Evolutionary conservation across 2,888 invertebrate genomes (phyloP).

Genomic region (Oligia latruncula): DNA sequence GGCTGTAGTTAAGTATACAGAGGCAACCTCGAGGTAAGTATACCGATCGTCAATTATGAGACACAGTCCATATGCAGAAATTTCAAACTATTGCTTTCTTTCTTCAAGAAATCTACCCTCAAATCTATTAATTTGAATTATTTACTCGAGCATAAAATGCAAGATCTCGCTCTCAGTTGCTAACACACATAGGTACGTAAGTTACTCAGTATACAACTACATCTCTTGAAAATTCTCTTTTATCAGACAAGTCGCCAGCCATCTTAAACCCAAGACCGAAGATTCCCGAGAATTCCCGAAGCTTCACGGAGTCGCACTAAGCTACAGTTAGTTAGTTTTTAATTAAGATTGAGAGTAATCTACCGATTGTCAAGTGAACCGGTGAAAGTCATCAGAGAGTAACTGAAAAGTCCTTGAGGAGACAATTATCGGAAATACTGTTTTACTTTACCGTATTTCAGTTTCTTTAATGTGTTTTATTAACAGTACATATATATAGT

Average conservation of each 20-base stretch:
- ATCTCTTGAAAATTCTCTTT: constrained; percentile 7
- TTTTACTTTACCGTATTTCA: constrained; percentile 31
- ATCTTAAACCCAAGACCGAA: constrained; percentile 35
- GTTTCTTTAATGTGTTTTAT: constrained; percentile 16
- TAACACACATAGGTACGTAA: background rate
- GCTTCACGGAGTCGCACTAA: constrained; percentile 39
- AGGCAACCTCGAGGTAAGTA: background rate
- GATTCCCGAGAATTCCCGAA: constrained; percentile 25
- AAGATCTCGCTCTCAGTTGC: background rate
- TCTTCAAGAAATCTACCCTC: background rate
- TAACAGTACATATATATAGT: background rate
- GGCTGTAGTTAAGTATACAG: background rate
- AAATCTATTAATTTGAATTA: background rate
- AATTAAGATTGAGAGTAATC: constrained; percentile 60
- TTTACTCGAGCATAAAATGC: background rate
- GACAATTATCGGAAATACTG: constrained; percentile 30
- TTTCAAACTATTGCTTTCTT: background rate
- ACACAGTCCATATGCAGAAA: background rate
- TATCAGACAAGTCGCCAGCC: constrained; percentile 31
- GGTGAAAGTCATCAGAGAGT: constrained; percentile 46
- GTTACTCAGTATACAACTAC: background rate
- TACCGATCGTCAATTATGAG: background rate
- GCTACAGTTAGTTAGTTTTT: constrained; percentile 57
- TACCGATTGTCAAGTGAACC: constrained; percentile 53
- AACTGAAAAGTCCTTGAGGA: constrained; percentile 38